Base-by-base conservation (phyloP, 2,888 invertebrate species). In the Linnaemya tessellans region DNA sequence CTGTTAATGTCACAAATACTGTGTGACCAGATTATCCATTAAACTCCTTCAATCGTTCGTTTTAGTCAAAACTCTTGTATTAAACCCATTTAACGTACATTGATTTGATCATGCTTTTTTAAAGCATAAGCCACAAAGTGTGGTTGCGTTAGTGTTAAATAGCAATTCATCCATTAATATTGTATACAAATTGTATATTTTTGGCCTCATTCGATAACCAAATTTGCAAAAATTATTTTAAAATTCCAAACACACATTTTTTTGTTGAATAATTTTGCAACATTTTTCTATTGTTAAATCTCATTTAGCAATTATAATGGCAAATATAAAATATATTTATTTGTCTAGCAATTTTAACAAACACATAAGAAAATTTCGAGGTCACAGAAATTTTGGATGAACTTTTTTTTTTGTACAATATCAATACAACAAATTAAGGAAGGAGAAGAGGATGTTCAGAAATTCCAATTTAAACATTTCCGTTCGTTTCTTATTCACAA, bases 181-280 rank as follows among this genome's bases (percentile, higher is more conserved):
- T 60, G 56, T 62, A 62, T 70, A 41, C 20, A 65, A 77, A 49
- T 77, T 46, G n/a, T 51, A n/a, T 70, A 35, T 75, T 70, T n/a
- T 73, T 64, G 85, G 85, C 85, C 85, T 81, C 77, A 85, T 79
- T 85, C 82, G 46, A 54, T 75, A 79, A 73, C 30, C 54, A 80
- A 74, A 79, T 85, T 74, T 68, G 82, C 82, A 82, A 68, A 68
- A 78, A 74, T 77, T 64, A 79, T 64, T 84, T 81, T 62, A 41
- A 81, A 46, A 85, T 85, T 85, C 82, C 79, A 75, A 79, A 71
- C 78, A 79, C 82, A 79, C 74, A 5, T 51, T 4, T 30, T 46
- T n/a, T 74, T 78, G 79, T 78, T 54, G 49, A 70, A 81, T 74
- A 64, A 81, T 62, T 77, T 81, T 79, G 78, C 84, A 81, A 84